Base-by-base conservation (phyloP, 2,113 vertebrate genomes). In the Chionodraco myersi region DNA sequence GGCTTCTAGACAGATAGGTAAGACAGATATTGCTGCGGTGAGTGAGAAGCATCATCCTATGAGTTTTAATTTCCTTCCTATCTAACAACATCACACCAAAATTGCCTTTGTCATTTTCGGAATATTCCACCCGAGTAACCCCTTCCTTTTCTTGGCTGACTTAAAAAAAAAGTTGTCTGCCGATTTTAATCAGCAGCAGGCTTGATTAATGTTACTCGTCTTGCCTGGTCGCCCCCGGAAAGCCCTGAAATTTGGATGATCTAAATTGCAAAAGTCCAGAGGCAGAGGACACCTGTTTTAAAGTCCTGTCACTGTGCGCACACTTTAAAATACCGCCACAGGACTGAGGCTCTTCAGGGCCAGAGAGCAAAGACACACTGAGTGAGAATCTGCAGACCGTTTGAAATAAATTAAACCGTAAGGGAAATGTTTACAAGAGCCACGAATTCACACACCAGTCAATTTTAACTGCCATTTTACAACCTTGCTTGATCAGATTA, bases 161-260 rank as follows among this genome's bases (percentile, higher is more conserved):
- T 59, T 16, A 41, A 41, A 41, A 16, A 18, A 56, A n/a, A 18
- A 67, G 16, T 41, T 2, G 5, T 67, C 45, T 60, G 30, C 73
- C 11, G 14, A 11, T 48, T 57, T 62, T 68, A 51, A n/a, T 72
- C 62, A 44, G 18, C 30, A n/a, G 44, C 57, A 41, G 56, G 21
- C 58, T 58, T 69, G 47, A 63, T 69, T 69, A 79, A 30, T 52
- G 52, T 51, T 68, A 83, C 64, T 59, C 14, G 14, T 62, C 18
- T 49, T 4, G 51, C 68, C 56, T 26, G 16, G 49, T 67, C 56
- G 6, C 21, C 51, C 52, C 5, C 23, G 21, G 18, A 67, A 48
- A 56, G 18, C 16, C 47, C 23, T 51, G 41, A 80, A 47, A 59
- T 79, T 54, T 26, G 65, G 69, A 72, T 59, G 44, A 63, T 57